These are phyloP conservation scores for Mythimna vitellina DNA, from an alignment of 2,888 invertebrate genomes.

Conservation along the genomic window DNA sequence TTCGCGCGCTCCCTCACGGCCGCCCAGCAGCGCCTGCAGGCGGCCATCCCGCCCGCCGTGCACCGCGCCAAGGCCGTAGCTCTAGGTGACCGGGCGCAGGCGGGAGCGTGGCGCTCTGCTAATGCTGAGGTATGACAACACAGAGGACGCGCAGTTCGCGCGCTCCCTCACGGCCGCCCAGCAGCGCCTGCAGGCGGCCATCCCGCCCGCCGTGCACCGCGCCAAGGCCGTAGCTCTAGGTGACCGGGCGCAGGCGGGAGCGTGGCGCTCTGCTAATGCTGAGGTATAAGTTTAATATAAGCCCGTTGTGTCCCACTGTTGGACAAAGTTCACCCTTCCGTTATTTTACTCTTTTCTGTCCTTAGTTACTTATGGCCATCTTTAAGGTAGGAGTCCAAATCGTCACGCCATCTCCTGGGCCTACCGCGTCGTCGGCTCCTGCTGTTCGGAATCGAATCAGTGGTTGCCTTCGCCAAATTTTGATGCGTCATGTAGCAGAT, in stretches of 20 bases:
- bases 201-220: constrained; percentile 98
- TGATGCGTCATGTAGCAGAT: too few relatives aligned
- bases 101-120: constrained; percentile 94
- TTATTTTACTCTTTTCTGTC: too few relatives aligned
- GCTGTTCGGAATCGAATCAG: too few relatives aligned
- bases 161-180: constrained; percentile 96
- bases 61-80: constrained; percentile 98
- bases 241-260: constrained; percentile 93
- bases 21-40: constrained; percentile 96
- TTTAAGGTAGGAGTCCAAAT: too few relatives aligned
- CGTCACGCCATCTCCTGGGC: too few relatives aligned
- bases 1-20: constrained; percentile 96
- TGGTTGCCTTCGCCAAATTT: too few relatives aligned
- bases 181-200: constrained; percentile 95
- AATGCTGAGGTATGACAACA: constrained; percentile 98
- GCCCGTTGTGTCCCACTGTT: too few relatives aligned
- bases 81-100: constrained; percentile 93
- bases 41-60: constrained; percentile 98
- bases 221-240: constrained; percentile 98
- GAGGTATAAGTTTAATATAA: too few relatives aligned
- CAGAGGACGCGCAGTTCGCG: constrained; percentile 98
- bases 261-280: constrained; percentile 92
- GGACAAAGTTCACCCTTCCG: too few relatives aligned
- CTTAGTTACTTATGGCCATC: too few relatives aligned
- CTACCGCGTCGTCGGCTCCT: too few relatives aligned